These are phyloP conservation scores for Minunthozetes semirufus DNA, from an alignment of 2,888 invertebrate genomes.

Conservation along the genomic window DNA sequence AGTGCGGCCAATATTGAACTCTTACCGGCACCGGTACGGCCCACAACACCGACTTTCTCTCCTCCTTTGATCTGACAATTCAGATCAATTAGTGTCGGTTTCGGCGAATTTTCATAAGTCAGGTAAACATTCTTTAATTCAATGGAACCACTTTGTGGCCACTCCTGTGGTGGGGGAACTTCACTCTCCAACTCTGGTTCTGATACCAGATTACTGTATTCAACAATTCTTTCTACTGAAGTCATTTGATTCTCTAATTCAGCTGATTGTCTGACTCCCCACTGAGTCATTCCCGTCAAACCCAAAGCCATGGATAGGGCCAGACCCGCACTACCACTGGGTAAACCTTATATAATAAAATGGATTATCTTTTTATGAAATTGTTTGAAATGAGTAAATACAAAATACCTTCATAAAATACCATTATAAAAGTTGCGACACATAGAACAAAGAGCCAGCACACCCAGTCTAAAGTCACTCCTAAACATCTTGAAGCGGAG, in stretches of 20 bases:
- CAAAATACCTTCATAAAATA: conserved; percentile 18
- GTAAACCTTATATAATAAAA: conserved; percentile 13
- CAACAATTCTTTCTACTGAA: conserved; percentile 69
- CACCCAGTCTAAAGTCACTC: conserved; percentile 13
- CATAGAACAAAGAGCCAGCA: not conserved
- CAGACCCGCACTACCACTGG: conserved; percentile 10
- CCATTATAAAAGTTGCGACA: conserved; percentile 20
- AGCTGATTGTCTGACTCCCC: conserved; percentile 53
- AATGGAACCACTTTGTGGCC: conserved; percentile 62
- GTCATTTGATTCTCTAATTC: conserved; percentile 51
- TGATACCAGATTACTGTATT: conserved; percentile 60
- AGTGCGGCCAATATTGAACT: not conserved
- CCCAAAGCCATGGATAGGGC: too few relatives aligned
- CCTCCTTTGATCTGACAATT: not conserved
- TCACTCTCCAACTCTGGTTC: conserved; percentile 60
- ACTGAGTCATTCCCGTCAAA: conserved; percentile 49
- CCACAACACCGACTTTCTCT: not conserved
- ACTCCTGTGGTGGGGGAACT: conserved; percentile 50
- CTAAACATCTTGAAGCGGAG: not conserved
- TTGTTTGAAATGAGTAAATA: not conserved
- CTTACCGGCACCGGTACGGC: not conserved
- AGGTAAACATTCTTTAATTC: conserved; percentile 67
- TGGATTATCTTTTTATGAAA: too few relatives aligned
- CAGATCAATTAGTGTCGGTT: not conserved
- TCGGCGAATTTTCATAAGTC: conserved; percentile 52